Evolutionary conservation across 2,888 invertebrate genomes (phyloP).

Genomic region (Hemithea aestivaria): DNA sequence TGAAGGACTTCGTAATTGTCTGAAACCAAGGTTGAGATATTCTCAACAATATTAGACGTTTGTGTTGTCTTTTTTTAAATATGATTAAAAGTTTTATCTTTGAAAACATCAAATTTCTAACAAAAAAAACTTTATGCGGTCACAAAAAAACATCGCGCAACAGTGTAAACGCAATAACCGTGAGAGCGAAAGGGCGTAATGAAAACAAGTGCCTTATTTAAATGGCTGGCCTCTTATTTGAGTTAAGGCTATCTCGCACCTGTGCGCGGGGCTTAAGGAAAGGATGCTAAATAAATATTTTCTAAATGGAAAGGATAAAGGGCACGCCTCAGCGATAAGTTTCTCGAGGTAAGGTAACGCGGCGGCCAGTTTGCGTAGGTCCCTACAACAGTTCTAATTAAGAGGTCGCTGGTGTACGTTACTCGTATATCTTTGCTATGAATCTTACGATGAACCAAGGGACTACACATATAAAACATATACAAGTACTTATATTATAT

Average conservation of each 20-base stretch:
- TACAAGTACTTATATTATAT: no score
- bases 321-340: slow-evolving; percentile 67
- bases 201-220: slow-evolving; percentile 66
- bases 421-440: not conserved
- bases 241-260: slow-evolving; percentile 70
- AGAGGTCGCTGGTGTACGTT: slow-evolving; percentile 36
- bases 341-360: slow-evolving; percentile 50
- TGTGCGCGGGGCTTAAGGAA: slow-evolving; percentile 68
- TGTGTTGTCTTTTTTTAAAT: no score
- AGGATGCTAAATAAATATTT: slow-evolving; percentile 76
- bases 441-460: no score
- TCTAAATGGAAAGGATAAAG: slow-evolving; percentile 70
- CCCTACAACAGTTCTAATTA: slow-evolving; percentile 61
- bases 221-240: slow-evolving; percentile 67
- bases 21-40: no score
- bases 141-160: slow-evolving; percentile 19
- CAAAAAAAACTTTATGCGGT: not conserved
- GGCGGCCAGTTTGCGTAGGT: slow-evolving; percentile 58
- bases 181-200: slow-evolving; percentile 46
- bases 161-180: slow-evolving; percentile 30
- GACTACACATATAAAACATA: no score
- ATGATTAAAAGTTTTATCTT: no score
- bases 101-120: no score
- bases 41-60: no score
- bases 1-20: no score